These are phyloP conservation scores for Protosalanx chinensis DNA, from an alignment of 2,797 vertebrate species.

Conservation along the genomic window DNA sequence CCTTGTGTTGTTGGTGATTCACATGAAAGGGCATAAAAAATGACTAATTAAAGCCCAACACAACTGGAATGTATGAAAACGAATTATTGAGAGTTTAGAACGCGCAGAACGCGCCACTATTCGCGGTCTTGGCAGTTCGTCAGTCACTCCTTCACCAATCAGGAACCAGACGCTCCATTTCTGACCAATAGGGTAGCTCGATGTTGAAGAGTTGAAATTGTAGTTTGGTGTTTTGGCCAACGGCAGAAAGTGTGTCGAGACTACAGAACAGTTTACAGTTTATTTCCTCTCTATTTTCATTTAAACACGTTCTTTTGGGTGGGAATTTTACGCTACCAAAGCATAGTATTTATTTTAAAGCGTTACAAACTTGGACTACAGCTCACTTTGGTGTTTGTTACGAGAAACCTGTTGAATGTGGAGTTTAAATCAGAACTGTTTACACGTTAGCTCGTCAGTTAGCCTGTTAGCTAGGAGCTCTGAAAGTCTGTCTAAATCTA, in stretches of 20 bases:
- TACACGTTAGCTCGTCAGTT: slow-evolving; percentile 30
- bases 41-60: not conserved
- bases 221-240: slow-evolving; percentile 39
- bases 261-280: not conserved
- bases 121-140: slow-evolving; percentile 36
- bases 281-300: not conserved
- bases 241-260: not conserved
- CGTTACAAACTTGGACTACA: not conserved
- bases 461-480: not conserved
- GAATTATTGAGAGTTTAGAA: not conserved
- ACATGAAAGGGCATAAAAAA: not conserved
- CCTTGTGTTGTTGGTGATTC: not conserved
- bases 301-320: not conserved
- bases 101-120: slow-evolving; percentile 44
- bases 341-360: not conserved
- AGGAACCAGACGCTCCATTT: fast-evolving
- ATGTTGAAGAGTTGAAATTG: slow-evolving; percentile 42
- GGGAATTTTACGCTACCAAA: not conserved
- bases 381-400: not conserved
- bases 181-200: slow-evolving; percentile 58
- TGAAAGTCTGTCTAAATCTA: not conserved
- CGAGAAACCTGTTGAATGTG: slow-evolving; percentile 56
- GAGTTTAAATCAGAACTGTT: slow-evolving; percentile 44
- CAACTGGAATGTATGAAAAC: not conserved
- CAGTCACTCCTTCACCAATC: slow-evolving; percentile 49